Percentiles rank a stretch among this genome's conserved stretches.
Conservation (phyloP, 2,797 vertebrate species). For the Psittacula echo region DNA sequence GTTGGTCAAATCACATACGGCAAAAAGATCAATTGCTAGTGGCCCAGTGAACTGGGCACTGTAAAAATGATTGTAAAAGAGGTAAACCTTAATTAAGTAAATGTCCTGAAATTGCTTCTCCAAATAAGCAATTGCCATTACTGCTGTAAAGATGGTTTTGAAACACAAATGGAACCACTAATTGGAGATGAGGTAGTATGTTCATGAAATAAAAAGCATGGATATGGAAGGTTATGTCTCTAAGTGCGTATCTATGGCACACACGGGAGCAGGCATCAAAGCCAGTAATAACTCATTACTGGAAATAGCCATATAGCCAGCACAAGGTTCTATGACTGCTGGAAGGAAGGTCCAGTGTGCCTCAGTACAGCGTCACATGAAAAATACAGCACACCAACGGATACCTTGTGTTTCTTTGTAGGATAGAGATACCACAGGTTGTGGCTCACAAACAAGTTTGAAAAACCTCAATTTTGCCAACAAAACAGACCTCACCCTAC, state of each 20-base stretch:
- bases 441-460: neutral
- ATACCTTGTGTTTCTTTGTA: neutral
- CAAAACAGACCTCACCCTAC: neutral
- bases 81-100: neutral
- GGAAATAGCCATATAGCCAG: neutral
- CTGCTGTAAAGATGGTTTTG: neutral
- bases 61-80: neutral
- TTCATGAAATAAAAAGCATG: neutral
- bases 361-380: neutral
- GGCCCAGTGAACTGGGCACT: neutral
- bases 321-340: neutral
- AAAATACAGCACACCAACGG: neutral
- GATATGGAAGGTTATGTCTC: neutral
- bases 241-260: neutral
- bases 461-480: neutral
- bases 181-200: neutral
- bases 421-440: neutral
- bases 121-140: neutral
- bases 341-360: neutral
- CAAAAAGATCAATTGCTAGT: neutral
- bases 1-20: neutral
- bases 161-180: neutral
- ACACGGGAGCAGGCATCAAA: neutral
- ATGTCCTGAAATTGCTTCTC: neutral
- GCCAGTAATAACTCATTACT: neutral